Percentiles rank a stretch among this genome's conserved stretches.
Evolutionary conservation across 2,797 vertebrate genomes (phyloP).

Genomic region (Rachycentron canadum): DNA sequence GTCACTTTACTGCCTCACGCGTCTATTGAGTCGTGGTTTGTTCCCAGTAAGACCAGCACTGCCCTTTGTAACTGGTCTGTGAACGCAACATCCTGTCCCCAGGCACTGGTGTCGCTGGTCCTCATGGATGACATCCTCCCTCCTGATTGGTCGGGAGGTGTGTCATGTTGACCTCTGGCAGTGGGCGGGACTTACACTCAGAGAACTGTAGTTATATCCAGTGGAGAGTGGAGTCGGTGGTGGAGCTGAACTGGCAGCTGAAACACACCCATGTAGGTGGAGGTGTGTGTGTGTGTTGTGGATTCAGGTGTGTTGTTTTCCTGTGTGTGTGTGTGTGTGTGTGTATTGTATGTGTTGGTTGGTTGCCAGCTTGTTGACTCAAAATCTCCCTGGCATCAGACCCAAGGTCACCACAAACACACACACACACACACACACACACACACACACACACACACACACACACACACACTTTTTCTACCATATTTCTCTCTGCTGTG

Average conservation of each 20-base stretch:
- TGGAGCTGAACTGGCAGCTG: conserved; percentile 5
- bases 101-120: not conserved
- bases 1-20: too few relatives aligned
- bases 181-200: not conserved
- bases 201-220: not conserved
- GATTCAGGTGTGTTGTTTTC: not conserved
- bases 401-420: conserved; percentile 48
- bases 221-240: not conserved
- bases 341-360: conserved; percentile 15
- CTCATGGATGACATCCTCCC: not conserved
- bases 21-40: too few relatives aligned
- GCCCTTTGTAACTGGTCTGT: too few relatives aligned
- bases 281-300: conserved; percentile 26
- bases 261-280: conserved; percentile 47
- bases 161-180: not conserved
- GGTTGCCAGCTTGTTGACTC: conserved; percentile 59
- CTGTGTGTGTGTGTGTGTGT: not conserved
- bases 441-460: conserved; percentile 20
- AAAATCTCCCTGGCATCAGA: conserved; percentile 43
- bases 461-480: not conserved
- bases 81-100: not conserved
- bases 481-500: not conserved
- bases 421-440: conserved; percentile 3
- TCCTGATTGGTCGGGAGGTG: not conserved
- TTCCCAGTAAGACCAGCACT: too few relatives aligned